These are phyloP conservation scores for Drosophila gunungcola DNA, from an alignment of 1,140 invertebrate species.

Conservation along the genomic window DNA sequence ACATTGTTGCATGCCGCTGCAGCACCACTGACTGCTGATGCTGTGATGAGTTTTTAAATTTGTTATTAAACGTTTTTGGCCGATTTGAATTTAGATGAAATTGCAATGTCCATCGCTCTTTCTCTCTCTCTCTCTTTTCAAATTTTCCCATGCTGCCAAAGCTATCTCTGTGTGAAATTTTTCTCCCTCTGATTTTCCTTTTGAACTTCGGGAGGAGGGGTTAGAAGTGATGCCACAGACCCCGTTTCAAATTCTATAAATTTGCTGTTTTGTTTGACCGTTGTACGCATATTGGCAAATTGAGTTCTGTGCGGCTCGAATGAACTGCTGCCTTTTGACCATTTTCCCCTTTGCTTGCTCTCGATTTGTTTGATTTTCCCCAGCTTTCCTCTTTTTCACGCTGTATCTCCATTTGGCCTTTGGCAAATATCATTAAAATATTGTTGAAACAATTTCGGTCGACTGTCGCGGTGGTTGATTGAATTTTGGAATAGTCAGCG, in stretches of 20 bases:
- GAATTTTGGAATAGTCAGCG: constrained; percentile 23
- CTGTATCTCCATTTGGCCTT: constrained; percentile 32
- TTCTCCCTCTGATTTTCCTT: constrained; percentile 43
- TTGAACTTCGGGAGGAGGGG: not conserved
- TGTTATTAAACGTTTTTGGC: constrained; percentile 76
- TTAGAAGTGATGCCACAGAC: constrained; percentile 1
- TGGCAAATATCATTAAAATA: constrained; percentile 61
- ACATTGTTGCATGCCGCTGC: constrained; percentile 36
- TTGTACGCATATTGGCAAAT: constrained; percentile 66
- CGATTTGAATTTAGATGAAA: constrained; percentile 82
- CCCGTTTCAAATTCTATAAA: constrained; percentile 71
- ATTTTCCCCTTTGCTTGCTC: constrained; percentile 2
- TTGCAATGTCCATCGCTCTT: constrained; percentile 11
- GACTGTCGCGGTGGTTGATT: constrained; percentile 48
- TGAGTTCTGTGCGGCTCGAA: constrained; percentile 61
- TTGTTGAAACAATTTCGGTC: constrained; percentile 38
- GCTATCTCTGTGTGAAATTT: constrained; percentile 9
- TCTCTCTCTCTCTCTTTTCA: not conserved
- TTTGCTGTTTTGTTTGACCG: constrained; percentile 75
- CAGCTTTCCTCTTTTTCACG: constrained; percentile 17
- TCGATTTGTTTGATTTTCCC: constrained; percentile 12
- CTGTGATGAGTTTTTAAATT: constrained; percentile 78
- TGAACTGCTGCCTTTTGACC: constrained; percentile 21
- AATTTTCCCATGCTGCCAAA: constrained; percentile 25
- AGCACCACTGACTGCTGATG: constrained; percentile 23